Percentiles rank a stretch among this genome's conserved stretches.
Conservation (phyloP, 2,888 invertebrate species). For the Watsonalla cultraria region DNA sequence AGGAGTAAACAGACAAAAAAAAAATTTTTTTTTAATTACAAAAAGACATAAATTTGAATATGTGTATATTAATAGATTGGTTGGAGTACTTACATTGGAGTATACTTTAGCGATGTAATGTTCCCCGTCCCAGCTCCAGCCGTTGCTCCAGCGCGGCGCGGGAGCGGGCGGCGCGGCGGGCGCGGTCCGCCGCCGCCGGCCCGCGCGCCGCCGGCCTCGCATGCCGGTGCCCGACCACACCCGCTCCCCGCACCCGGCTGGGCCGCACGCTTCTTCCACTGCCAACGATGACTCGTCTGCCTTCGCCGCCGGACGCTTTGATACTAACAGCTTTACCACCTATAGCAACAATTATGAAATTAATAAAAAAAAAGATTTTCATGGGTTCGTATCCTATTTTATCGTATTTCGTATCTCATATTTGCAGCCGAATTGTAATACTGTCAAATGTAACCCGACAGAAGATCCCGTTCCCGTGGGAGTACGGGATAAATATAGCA, state of each 20-base stretch:
- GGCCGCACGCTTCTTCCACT: constrained; percentile 57
- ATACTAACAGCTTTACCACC: constrained; percentile 61
- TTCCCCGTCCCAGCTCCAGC: constrained; percentile 95
- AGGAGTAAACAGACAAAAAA: no score
- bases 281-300: constrained; percentile 59
- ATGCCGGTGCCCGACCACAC: constrained; percentile 21
- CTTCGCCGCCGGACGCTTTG: constrained; percentile 66
- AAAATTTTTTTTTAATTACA: not conserved
- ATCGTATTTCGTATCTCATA: no score
- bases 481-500: no score
- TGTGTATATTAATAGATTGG: no score
- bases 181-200: constrained; percentile 27
- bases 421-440: no score
- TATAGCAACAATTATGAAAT: not conserved
- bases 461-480: no score
- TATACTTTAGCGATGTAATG: constrained; percentile 90
- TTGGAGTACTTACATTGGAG: constrained; percentile 84
- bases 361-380: no score
- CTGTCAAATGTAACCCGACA: no score
- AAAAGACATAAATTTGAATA: not conserved
- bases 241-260: constrained; percentile 24
- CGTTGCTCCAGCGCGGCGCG: constrained; percentile 87
- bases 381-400: no score
- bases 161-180: constrained; percentile 34
- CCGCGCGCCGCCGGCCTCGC: constrained; percentile 29